phyloP scores from a whole-genome alignment of 2,888 invertebrate genomes.

The Scaeva pyrastri region DNA sequence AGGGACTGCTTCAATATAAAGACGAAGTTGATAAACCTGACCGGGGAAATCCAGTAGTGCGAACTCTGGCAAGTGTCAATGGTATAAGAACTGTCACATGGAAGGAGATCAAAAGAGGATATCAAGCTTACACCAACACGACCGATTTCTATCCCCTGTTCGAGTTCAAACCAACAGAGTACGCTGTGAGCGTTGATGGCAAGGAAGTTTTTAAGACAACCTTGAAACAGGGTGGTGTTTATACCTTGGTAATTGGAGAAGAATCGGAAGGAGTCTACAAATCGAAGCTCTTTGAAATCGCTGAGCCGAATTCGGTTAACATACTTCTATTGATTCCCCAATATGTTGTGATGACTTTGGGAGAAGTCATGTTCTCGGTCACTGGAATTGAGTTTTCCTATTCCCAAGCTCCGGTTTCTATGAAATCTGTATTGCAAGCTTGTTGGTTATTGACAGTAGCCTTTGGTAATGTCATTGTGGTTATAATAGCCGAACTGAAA shows the following conservation, averaged over 20 bases:
- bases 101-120: slow-evolving; percentile 74
- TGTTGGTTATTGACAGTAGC: slow-evolving; percentile 97
- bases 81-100: slow-evolving; percentile 77
- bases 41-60: slow-evolving; percentile 79
- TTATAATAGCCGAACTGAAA: slow-evolving; percentile 92
- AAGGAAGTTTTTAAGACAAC: slow-evolving; percentile 20
- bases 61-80: slow-evolving; percentile 79
- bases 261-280: slow-evolving; percentile 8
- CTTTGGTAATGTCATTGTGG: slow-evolving; percentile 96
- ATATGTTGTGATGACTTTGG: slow-evolving; percentile 88
- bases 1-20: slow-evolving; percentile 75
- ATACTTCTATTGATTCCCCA: slow-evolving; percentile 89
- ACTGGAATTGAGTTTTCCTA: slow-evolving; percentile 90
- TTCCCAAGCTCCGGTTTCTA: slow-evolving; percentile 88
- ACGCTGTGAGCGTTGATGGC: slow-evolving; percentile 77
- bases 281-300: slow-evolving; percentile 76
- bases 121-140: slow-evolving; percentile 71
- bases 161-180: slow-evolving; percentile 77
- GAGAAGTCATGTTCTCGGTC: slow-evolving; percentile 88
- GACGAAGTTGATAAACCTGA: slow-evolving; percentile 81
- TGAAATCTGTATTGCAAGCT: slow-evolving; percentile 97
- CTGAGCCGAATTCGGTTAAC: slow-evolving; percentile 85
- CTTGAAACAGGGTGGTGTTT: slow-evolving; percentile 82
- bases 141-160: slow-evolving; percentile 76
- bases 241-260: slow-evolving; percentile 80